Evolutionary conservation across 2,797 vertebrate genomes (phyloP), one percentile per base, ranked within the genome.

Genomic region (Anguilla anguilla): DNA sequence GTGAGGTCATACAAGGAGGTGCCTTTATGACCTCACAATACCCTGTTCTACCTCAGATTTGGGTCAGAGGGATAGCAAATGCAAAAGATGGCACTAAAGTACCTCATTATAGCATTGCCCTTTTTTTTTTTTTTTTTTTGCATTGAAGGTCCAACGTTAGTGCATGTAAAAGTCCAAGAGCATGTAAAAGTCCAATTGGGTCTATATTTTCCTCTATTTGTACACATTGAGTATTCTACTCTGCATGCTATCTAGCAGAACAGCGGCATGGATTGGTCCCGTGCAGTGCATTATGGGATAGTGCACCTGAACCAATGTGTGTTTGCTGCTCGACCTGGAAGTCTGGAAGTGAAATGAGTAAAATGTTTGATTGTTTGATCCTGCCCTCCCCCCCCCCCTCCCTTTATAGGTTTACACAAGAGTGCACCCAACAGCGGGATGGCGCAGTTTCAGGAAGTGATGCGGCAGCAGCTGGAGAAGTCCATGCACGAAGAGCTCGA

Each of bases 381-480:
- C n/a, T 25, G 6, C 13, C 39, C n/a, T 25, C 6, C 13, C 39
- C 2, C 53, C 17, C 39, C 55, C 61, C 86, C 91, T 59, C 72
- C 83, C 88, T 89, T 87, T 88, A 86, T 88, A 99, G 98, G 97
- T 93, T 95, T 99, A 90, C 96, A 94, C 92, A 93, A 96, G 94
- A 96, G 96, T 84, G 96, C 96, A 93, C 94, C 95, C 91, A 96
- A 96, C 88, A 95, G 96, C 85, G 96, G 91, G 0, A 97, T 97
- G 95, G 97, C 97, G 0, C 97, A 98, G 95, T 99, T 99, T 91
- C 97, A 99, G 97, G 97, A 98, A 96, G 98, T 97, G 91, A 97
- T 98, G 92, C 96, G 97, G 74, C 95, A 97, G 94, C 97, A 99
- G 95, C 95, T 99, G 89, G 98, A 99, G 92, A 96, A 96, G 88